Evolutionary conservation across 1,140 invertebrate species (phyloP).

Genomic region (Portunus trituberculatus): DNA sequence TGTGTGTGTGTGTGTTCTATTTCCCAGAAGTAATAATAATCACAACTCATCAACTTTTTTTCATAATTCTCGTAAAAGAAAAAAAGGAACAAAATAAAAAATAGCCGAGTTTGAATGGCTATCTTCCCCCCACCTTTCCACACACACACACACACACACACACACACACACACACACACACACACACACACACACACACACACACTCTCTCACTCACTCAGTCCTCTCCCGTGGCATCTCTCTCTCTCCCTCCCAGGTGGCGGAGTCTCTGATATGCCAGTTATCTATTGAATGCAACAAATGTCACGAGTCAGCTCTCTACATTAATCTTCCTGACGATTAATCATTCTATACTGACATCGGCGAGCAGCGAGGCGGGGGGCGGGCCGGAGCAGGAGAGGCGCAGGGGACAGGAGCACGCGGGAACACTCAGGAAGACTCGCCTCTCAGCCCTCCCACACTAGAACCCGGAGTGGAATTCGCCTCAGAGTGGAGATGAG

Average conservation of each 20-base stretch:
- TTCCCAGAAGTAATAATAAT: too few species aligned
- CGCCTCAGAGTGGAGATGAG: not conserved
- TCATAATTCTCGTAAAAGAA: too few species aligned
- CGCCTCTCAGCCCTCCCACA: not conserved
- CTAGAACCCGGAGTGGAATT: conserved; percentile 50
- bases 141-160: too few species aligned
- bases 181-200: too few species aligned
- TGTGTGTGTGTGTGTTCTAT: too few species aligned
- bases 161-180: too few species aligned
- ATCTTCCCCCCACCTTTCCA: too few species aligned
- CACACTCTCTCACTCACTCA: not conserved
- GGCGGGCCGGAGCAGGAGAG: not conserved
- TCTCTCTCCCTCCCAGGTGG: conserved; percentile 26
- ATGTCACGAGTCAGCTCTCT: conserved; percentile 73
- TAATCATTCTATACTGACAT: conserved; percentile 74
- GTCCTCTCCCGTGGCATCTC: not conserved
- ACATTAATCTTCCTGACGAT: conserved; percentile 73
- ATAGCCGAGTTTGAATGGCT: too few species aligned
- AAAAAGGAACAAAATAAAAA: too few species aligned
- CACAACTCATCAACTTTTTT: too few species aligned
- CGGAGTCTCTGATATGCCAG: conserved; percentile 64
- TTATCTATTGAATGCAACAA: conserved; percentile 76
- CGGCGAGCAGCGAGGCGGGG: not conserved
- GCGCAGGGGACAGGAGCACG: not conserved
- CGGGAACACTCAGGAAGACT: not conserved